These are phyloP conservation scores for Spinus olivaceus DNA, from an alignment of 2,797 vertebrate species.

Conservation along the genomic window DNA sequence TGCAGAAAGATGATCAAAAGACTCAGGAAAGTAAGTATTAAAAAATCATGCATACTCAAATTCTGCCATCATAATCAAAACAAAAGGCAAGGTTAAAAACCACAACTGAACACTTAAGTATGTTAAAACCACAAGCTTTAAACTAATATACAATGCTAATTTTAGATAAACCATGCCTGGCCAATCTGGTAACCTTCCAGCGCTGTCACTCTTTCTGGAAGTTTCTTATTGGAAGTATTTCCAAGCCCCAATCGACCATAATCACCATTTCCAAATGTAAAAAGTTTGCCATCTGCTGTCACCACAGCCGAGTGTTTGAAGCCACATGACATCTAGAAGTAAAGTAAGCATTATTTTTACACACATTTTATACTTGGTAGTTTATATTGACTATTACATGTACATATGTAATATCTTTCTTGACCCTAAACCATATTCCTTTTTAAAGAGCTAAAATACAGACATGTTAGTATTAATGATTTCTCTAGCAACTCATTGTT, in stretches of 20 bases:
- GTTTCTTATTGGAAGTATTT: slow-evolving; percentile 86
- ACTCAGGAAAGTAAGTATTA: not conserved
- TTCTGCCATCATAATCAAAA: not conserved
- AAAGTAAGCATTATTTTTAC: not conserved
- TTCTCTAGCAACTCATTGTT: not conserved
- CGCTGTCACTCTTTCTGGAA: slow-evolving; percentile 82
- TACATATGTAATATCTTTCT: not conserved
- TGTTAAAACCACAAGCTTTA: not conserved
- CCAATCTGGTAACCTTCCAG: slow-evolving; percentile 85
- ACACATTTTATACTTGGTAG: not conserved
- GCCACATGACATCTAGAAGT: slow-evolving; percentile 82
- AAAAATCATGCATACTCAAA: not conserved
- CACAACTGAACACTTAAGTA: not conserved
- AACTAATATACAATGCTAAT: not conserved
- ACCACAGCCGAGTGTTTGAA: slow-evolving; percentile 86
- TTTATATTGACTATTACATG: not conserved
- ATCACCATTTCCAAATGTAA: slow-evolving; percentile 85
- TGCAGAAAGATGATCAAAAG: not conserved
- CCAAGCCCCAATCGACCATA: slow-evolving; percentile 83
- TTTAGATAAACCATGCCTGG: slow-evolving; percentile 71
- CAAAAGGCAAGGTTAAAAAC: not conserved
- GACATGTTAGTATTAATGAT: not conserved
- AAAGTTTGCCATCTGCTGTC: slow-evolving; percentile 84
- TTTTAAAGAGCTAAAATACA: not conserved
- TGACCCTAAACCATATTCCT: not conserved